These are phyloP conservation scores for Hofmannophila pseudospretella DNA, from an alignment of 2,888 invertebrate species.

Conservation along the genomic window DNA sequence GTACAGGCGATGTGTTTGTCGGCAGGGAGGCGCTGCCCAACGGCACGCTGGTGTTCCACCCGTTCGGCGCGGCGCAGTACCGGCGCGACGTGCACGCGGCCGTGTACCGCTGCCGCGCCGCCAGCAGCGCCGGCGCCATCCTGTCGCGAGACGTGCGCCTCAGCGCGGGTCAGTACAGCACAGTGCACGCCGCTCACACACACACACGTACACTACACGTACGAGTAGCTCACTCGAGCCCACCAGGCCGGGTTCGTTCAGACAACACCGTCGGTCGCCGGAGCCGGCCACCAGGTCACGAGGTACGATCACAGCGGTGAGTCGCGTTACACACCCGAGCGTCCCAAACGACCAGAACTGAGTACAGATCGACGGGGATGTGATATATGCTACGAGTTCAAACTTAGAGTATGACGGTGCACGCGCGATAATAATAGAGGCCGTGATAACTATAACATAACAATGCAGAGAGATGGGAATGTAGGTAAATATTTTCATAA, in stretches of 20 bases:
- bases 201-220: too few species aligned
- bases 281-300: not conserved
- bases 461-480: too few species aligned
- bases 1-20: too few species aligned
- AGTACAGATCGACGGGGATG: too few species aligned
- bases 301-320: not conserved
- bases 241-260: not conserved
- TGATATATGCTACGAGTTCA: too few species aligned
- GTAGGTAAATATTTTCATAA: too few species aligned
- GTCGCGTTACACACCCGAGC: not conserved
- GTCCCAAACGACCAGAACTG: too few species aligned
- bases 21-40: slow-evolving; percentile 86
- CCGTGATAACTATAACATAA: too few species aligned
- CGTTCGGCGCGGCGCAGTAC: slow-evolving; percentile 88
- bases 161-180: slow-evolving; percentile 81
- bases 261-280: not conserved
- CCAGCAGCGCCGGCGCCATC: slow-evolving; percentile 86
- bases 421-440: too few species aligned
- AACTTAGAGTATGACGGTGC: too few species aligned
- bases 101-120: slow-evolving; percentile 88
- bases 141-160: slow-evolving; percentile 89
- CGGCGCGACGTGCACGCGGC: slow-evolving; percentile 89
- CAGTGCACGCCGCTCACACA: not conserved
- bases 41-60: slow-evolving; percentile 89
- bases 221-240: too few species aligned